Base-by-base conservation (phyloP, 2,797 vertebrate species). In the Graptemys geographica region DNA sequence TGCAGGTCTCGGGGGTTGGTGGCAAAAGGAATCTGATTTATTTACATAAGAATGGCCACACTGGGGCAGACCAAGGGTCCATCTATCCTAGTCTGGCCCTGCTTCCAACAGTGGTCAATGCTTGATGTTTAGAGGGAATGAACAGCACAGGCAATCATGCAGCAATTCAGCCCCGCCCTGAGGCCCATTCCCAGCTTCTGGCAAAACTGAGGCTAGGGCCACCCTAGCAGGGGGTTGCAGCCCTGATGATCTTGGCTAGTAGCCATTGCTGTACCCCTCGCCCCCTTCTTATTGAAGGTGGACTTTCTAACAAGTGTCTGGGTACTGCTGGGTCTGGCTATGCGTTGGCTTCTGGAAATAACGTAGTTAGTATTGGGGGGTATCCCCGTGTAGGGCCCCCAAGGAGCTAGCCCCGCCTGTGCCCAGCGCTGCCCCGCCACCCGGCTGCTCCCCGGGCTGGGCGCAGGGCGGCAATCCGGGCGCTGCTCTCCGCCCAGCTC, bases 401-500 rank as follows among this genome's bases (percentile, higher is more conserved):
- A 11, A 4, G 11, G 55, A 56, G 27, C 56, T 16, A 62, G 56
- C 31, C 28, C 28, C 59, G 13, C 59, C 28, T 25, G 9, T 13
- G 56, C 28, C 57, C 57, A 31, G 56, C 25, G 55, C 23, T 23
- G 55, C 55, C 55, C 55, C 23, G 57, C 57, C 27, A 15, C 57
- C 9, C 28, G 16, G 16, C 25, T 27, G 25, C 56, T 9, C 47
- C 25, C 31, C 31, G 23, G 51, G 31, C 49, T 13, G 0, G 27
- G 19, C 27, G 56, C 25, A 11, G 27, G 25, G 56, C 9, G 74
- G 37, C 28, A 53, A 19, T 16, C 28, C 37, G 25, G 31, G 13
- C 47, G 28, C 16, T 8, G 55, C 52, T 33, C 59, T 16, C 59
- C 59, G 65, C 57, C 62, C 51, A 6, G 69, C 95, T 98, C 96